phyloP scores from a whole-genome alignment of 2,888 invertebrate species.

The Ceriagrion tenellum region DNA sequence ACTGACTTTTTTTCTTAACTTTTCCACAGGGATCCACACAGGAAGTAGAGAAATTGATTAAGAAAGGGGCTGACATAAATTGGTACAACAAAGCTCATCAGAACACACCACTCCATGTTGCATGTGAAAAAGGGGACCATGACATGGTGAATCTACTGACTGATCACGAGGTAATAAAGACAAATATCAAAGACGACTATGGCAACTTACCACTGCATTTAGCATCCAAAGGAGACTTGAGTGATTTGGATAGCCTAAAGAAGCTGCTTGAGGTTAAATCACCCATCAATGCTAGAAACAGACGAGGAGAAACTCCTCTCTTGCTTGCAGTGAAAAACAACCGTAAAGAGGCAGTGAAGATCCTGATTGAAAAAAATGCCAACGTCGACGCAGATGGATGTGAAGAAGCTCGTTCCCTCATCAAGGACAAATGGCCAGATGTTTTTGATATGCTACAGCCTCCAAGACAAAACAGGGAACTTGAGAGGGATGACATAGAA shows the following conservation, averaged over 20 bases:
- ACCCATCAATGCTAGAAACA: slow-evolving; percentile 79
- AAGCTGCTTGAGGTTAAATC: slow-evolving; percentile 78
- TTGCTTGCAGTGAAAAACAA: slow-evolving; percentile 80
- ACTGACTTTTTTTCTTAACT: no score
- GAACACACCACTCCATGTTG: slow-evolving; percentile 84
- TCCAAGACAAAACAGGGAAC: no score
- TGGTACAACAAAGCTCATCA: slow-evolving; percentile 81
- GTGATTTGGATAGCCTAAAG: slow-evolving; percentile 78
- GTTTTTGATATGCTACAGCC: slow-evolving; percentile 64
- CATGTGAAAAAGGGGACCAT: slow-evolving; percentile 79
- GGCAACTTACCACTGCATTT: background rate
- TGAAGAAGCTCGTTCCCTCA: slow-evolving; percentile 81
- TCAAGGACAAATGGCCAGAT: slow-evolving; percentile 80
- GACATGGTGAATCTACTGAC: slow-evolving; percentile 6
- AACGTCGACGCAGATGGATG: slow-evolving; percentile 75
- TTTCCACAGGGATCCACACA: slow-evolving; percentile 74
- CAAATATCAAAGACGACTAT: slow-evolving; percentile 71
- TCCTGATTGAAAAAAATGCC: slow-evolving; percentile 35
- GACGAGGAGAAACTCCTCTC: slow-evolving; percentile 80
- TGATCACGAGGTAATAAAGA: slow-evolving; percentile 68
- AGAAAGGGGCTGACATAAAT: slow-evolving; percentile 83
- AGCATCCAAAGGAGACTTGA: background rate
- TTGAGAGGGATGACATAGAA: background rate
- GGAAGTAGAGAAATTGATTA: slow-evolving; percentile 81
- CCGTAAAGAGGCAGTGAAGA: slow-evolving; percentile 76